Evolutionary conservation across 1,140 invertebrate species (phyloP).

Genomic region (Platyscapa corneri): DNA sequence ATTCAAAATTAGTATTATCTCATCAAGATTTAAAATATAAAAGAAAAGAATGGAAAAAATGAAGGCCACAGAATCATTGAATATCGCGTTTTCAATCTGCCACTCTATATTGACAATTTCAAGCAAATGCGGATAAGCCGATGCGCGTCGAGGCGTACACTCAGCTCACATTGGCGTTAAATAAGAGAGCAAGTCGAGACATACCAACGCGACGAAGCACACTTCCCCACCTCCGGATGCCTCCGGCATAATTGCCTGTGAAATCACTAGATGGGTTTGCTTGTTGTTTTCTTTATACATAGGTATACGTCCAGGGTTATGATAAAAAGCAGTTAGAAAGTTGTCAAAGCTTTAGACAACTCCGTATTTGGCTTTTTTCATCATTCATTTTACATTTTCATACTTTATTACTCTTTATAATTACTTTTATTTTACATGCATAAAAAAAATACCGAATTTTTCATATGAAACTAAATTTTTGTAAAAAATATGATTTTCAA

Average conservation of each 20-base stretch:
- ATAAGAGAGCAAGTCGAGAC: constrained; percentile 69
- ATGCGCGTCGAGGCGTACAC: constrained; percentile 60
- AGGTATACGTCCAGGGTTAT: not conserved
- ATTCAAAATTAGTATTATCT: not conserved
- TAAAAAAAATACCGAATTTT: too few species aligned
- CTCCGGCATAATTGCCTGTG: constrained; percentile 70
- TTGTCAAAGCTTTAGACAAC: not conserved
- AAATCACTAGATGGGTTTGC: constrained; percentile 70
- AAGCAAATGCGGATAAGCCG: constrained; percentile 65
- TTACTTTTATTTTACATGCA: too few species aligned
- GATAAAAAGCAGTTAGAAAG: not conserved
- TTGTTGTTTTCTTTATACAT: constrained; percentile 64
- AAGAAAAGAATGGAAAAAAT: constrained; percentile 38
- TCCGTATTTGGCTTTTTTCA: not conserved
- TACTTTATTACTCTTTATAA: not conserved
- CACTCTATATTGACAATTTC: constrained; percentile 73
- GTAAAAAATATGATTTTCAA: too few species aligned
- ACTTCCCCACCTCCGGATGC: constrained; percentile 1
- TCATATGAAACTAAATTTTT: too few species aligned
- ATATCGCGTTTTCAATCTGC: constrained; percentile 70
- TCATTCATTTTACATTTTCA: constrained; percentile 10
- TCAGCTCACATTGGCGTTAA: constrained; percentile 74
- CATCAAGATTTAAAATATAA: constrained; percentile 9
- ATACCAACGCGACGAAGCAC: constrained; percentile 41
- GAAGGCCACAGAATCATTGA: constrained; percentile 49